Percentiles rank a stretch among this genome's conserved stretches.
Evolutionary conservation across 2,113 vertebrate genomes (phyloP).

Genomic region (Aegotheles bennettii): DNA sequence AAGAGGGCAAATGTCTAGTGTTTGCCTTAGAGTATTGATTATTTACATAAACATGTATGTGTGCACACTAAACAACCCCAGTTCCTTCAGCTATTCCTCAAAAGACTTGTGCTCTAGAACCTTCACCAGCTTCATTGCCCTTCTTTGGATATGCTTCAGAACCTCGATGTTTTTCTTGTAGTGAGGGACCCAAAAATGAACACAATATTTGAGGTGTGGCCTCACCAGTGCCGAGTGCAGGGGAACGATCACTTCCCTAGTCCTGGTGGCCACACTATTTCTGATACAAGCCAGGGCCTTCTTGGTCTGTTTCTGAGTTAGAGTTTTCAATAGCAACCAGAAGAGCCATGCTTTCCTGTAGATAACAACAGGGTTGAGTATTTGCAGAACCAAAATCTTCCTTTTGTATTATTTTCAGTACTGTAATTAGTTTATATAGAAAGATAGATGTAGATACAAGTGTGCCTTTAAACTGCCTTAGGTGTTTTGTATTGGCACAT

Average conservation of each 20-base stretch:
- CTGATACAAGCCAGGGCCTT: too few species aligned
- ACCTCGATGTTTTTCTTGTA: too few species aligned
- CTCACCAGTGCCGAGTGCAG: too few species aligned
- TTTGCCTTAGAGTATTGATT: not conserved
- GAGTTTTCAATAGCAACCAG: not conserved
- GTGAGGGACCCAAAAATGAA: too few species aligned
- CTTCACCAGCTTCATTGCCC: too few species aligned
- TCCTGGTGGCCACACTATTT: too few species aligned
- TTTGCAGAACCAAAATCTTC: not conserved
- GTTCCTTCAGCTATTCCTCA: too few species aligned
- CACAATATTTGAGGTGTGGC: too few species aligned
- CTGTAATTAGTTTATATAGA: not conserved
- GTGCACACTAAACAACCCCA: too few species aligned
- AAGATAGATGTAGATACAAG: not conserved
- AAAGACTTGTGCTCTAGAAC: too few species aligned
- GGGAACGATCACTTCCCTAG: too few species aligned
- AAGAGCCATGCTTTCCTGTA: not conserved
- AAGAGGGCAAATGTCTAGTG: not conserved
- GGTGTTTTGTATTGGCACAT: not conserved
- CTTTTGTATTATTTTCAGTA: not conserved
- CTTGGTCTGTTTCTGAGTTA: not conserved
- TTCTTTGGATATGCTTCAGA: too few species aligned
- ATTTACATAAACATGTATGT: not conserved
- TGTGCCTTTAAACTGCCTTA: not conserved
- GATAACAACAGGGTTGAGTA: not conserved